Evolutionary conservation across 2,888 invertebrate species (phyloP), one percentile per base, ranked within the genome.

Genomic region (Parascotia fuliginaria): DNA sequence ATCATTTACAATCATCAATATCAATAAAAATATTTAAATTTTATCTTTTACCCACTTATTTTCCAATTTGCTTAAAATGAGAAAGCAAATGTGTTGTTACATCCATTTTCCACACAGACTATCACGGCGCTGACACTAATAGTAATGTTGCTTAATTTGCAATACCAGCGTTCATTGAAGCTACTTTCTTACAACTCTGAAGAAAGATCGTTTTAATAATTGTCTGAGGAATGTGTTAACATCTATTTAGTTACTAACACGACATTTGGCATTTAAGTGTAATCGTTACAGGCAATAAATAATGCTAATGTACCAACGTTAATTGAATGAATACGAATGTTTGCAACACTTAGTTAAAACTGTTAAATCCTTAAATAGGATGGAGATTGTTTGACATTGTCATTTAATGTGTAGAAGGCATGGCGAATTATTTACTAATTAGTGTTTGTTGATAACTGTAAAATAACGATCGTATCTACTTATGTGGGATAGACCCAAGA

Each of bases 281-380:
- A 77, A 74, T 77, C 72, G 77, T 73, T 70, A 71, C 69, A 67
- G 63, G 65, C 65, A 59, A 81, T 83, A 80, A 82, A 83, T 83
- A 77, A 79, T 73, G 53, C 58, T 68, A 72, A 79, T 77, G 69
- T 75, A 70, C 73, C 70, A 68, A 73, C 65, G 66, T 68, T 79
- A 82, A 82, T 81, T 78, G 73, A 75, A 75, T 63, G 55, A 63
- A 54, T 51, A 58, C 51, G 50, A 64, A 69, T 60, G 46, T 44
- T 54, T 42, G 53, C 49, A 48, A 55, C 49, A 36, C 46, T 55
- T 42, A 44, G 39, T 54, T 66, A 67, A 34, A 36, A 19, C 14
- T 27, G 45, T 52, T 40, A 49, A 45, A 46, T 49, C 55, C 50
- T 59, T 64, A 55, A 33, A 39, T 27, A 11, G 16, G 19, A 19